Evolutionary conservation across 30 jellyfish, hydroid and myxozoan genomes (phyloP), one percentile per base, ranked within the genome.

Genomic region (Aurelia sp.): DNA sequence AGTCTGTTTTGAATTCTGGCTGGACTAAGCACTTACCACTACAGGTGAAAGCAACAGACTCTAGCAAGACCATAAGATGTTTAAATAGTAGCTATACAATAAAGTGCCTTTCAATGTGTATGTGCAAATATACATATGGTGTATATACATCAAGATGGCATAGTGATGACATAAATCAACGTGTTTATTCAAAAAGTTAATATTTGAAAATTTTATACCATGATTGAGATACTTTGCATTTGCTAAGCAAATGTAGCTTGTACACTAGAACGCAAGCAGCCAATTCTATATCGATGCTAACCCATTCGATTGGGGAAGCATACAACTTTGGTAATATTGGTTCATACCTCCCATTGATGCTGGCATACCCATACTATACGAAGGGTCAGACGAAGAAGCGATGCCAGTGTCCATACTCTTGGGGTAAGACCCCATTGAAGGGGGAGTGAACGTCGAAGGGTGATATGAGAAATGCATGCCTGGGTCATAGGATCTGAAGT

Each of bases 401-500:
- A 95, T 85, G 69, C 96, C 87, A 71, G 97, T 67, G 96, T 93
- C 98, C 92, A 88, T 93, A 33, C 96, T 79, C 81, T 79, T 81
- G 53, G 96, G 96, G 66, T 91, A 91, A 17, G 82, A 62, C 62
- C 95, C 95, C 86, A 96, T 92, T 20, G 96, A 81, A 27, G 97
- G 92, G 52, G 97, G 98, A 18, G 97, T 86, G 84, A 89, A 95
- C 76, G 97, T 95, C 23, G 97, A 89, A 5, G 99, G 97, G 52
- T 95, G 99, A 66, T 95, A 89, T 10, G 99, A 96, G 72, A 95
- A 95, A 60, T 95, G 99, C 99, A 95, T 95, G 17, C 86, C 84
- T 4, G 99, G 97, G 82, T 95, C 99, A 70, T 91, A 91, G 62
- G 96, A 86, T 19, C 99, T 82, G 86, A 95, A 95, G 71, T 95